phyloP scores from a whole-genome alignment of 2,113 vertebrate species.

The Anarrhichthys ocellatus region DNA sequence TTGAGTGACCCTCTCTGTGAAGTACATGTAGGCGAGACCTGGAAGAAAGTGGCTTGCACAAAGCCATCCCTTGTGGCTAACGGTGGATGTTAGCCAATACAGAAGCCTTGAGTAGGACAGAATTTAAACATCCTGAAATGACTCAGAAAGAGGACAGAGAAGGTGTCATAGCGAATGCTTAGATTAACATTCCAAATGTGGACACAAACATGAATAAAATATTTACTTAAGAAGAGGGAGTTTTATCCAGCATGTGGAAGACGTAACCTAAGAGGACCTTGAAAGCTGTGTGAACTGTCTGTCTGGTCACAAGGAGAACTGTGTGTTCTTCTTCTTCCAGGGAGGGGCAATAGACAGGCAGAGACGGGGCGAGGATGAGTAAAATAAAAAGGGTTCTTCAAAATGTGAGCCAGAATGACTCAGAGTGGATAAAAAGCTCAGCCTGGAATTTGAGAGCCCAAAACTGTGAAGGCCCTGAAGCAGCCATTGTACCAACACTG shows the following conservation, averaged over 20 bases:
- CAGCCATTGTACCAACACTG: not conserved
- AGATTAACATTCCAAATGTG: conserved; percentile 44
- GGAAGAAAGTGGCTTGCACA: conserved; percentile 65
- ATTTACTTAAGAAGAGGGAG: conserved; percentile 59
- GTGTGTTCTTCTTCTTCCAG: conserved; percentile 51
- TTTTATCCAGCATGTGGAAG: conserved; percentile 65
- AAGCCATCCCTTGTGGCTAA: conserved; percentile 67
- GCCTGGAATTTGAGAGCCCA: conserved; percentile 14
- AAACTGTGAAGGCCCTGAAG: conserved; percentile 7
- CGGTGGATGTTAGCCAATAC: conserved; percentile 45
- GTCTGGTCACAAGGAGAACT: conserved; percentile 54
- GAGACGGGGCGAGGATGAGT: conserved; percentile 21
- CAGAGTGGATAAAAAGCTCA: conserved; percentile 24
- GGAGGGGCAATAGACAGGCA: conserved; percentile 61
- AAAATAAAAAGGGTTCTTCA: conserved; percentile 33
- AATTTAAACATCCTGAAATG: conserved; percentile 59
- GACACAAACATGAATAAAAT: conserved; percentile 53
- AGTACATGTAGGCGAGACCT: conserved; percentile 68
- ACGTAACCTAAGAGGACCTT: conserved; percentile 59
- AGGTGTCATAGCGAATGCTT: conserved; percentile 48
- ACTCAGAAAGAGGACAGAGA: conserved; percentile 50
- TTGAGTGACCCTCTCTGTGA: conserved; percentile 69
- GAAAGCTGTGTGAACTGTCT: conserved; percentile 56
- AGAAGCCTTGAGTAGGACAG: conserved; percentile 55
- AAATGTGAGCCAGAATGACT: conserved; percentile 38